These are phyloP conservation scores for Caenorhabditis angaria DNA, from an alignment of 2,888 invertebrate species.

Conservation along the genomic window DNA sequence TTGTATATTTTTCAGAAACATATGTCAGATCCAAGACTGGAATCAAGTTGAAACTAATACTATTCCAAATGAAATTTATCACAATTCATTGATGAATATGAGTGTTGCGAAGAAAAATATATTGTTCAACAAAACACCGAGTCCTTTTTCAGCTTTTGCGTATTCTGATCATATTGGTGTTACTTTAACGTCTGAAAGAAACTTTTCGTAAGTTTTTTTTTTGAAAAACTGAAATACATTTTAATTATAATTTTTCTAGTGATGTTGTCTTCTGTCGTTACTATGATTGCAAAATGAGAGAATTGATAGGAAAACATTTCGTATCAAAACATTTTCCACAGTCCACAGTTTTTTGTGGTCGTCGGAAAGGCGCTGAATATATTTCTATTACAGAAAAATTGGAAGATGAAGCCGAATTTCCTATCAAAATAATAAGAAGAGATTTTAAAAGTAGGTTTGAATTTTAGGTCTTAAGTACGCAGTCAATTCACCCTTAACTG, in stretches of 20 bases:
- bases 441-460: not conserved
- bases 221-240: too few relatives aligned
- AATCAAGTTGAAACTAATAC: not conserved
- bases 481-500: too few relatives aligned
- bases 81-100: not conserved
- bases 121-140: too few relatives aligned
- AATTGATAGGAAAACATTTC: slow-evolving; percentile 9
- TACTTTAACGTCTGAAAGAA: not conserved
- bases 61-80: not conserved
- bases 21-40: not conserved
- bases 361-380: slow-evolving; percentile 30
- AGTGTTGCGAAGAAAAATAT: not conserved
- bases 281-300: slow-evolving; percentile 26
- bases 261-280: slow-evolving; percentile 25
- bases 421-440: slow-evolving; percentile 13
- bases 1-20: not conserved
- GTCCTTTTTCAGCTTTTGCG: not conserved
- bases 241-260: slow-evolving; percentile 15
- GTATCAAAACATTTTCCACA: slow-evolving; percentile 26
- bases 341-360: slow-evolving; percentile 22
- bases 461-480: too few relatives aligned
- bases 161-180: not conserved
- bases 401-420: slow-evolving; percentile 11
- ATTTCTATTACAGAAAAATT: slow-evolving; percentile 14
- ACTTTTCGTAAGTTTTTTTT: not conserved